Evolutionary conservation across 1,140 invertebrate genomes (phyloP).

Genomic region (Aethina tumida): DNA sequence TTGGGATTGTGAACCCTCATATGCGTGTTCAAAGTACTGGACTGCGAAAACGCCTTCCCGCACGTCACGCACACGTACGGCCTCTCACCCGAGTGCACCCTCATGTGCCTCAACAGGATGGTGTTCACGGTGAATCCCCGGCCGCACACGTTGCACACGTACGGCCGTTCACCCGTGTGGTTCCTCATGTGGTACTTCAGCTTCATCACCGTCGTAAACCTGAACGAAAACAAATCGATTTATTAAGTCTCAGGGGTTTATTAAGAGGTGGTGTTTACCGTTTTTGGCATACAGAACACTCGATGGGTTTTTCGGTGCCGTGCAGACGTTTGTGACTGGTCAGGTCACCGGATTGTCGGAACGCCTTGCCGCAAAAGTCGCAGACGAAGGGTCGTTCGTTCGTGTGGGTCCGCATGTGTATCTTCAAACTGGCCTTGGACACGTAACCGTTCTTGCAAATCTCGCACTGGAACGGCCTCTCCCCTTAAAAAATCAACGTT

Average conservation of each 20-base stretch:
- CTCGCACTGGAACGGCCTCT: conserved; percentile 35
- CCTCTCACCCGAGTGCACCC: conserved; percentile 47
- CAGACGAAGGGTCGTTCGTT: conserved; percentile 47
- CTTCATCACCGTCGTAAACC: conserved; percentile 36
- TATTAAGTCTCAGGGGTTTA: background rate
- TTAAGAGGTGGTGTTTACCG: conserved; percentile 17
- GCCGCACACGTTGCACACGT: conserved; percentile 52
- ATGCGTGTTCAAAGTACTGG: conserved; percentile 34
- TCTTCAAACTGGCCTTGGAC: conserved; percentile 42
- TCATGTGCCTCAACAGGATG: conserved; percentile 34
- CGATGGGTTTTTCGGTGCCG: conserved; percentile 36
- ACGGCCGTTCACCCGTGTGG: conserved; percentile 53
- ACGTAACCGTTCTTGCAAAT: conserved; percentile 37
- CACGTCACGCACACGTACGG: conserved; percentile 47
- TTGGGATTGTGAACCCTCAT: conserved; percentile 32
- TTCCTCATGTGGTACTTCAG: conserved; percentile 51
- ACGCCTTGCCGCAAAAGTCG: conserved; percentile 39
- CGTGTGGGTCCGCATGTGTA: conserved; percentile 51
- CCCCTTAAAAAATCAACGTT: conserved; percentile 30
- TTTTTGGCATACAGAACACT: conserved; percentile 34
- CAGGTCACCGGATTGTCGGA: conserved; percentile 33
- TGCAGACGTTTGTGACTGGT: conserved; percentile 35
- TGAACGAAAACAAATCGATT: conserved; percentile 14
- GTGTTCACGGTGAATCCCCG: conserved; percentile 44
- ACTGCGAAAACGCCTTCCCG: conserved; percentile 39